A percentile compares a stretch with the other conserved stretches of the same genome.
Evolutionary conservation across 2,113 vertebrate genomes (phyloP).

Genomic region (Corapipo altera): DNA sequence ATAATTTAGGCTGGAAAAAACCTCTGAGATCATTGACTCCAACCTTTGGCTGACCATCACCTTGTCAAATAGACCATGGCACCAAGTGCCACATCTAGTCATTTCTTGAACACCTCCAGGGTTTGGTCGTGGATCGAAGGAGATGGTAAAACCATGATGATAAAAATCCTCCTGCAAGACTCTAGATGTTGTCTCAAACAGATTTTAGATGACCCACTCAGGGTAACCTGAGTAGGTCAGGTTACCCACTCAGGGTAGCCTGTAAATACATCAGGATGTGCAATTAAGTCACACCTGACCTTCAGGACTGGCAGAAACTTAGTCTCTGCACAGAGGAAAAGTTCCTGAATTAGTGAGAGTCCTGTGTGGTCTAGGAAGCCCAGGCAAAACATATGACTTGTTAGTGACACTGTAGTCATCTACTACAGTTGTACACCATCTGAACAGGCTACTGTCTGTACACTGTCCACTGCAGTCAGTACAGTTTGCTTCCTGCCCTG

Average conservation of each 20-base stretch:
- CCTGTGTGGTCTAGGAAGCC: not conserved
- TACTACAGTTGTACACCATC: not conserved
- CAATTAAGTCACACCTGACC: not conserved
- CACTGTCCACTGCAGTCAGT: not conserved
- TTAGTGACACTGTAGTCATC: not conserved
- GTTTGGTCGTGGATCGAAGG: not conserved
- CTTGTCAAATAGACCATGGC: not conserved
- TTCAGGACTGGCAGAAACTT: not conserved
- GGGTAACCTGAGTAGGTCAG: no score
- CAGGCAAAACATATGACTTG: accelerated
- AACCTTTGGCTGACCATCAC: not conserved
- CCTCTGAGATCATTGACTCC: not conserved
- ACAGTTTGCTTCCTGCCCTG: not conserved
- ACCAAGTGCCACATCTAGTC: not conserved
- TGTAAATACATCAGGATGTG: accelerated
- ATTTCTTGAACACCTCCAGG: not conserved
- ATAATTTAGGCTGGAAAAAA: not conserved
- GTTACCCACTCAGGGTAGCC: not conserved
- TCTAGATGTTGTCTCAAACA: not conserved
- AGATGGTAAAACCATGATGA: not conserved
- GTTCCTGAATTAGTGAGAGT: not conserved
- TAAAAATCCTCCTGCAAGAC: not conserved
- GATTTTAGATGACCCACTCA: not conserved
- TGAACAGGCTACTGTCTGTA: not conserved
- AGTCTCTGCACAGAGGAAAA: not conserved